Evolutionary conservation across 2,888 invertebrate genomes (phyloP), one percentile per base, ranked within the genome.

Genomic region (Hypomecis punctinalis): DNA sequence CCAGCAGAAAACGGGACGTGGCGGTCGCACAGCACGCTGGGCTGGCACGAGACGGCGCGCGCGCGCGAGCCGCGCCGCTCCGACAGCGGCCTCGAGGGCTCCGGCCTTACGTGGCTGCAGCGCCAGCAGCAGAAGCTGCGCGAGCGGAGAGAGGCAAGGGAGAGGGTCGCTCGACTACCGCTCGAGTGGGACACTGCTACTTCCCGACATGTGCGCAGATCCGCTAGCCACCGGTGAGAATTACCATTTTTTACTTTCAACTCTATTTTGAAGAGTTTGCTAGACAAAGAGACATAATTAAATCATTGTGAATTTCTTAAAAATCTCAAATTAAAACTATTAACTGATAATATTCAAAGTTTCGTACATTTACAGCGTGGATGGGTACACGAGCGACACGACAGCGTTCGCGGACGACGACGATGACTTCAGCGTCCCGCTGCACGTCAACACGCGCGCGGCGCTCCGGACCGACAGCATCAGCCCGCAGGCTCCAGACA

Each of bases 41-140:
- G 90, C 4, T 92, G 91, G 92, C 86, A 89, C 39, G 92, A 93
- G 67, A 86, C 75, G 6, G 66, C 79, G 5, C 80, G 90, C 7
- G 80, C 81, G 8, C 76, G 90, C 49, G 92, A 92, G 69, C 86
- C 90, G 0, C 81, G 91, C 7, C 82, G 91, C n/a, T 90, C 91
- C 3, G 91, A 91, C 72, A 88, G 89, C 57, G 82, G 82, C 45
- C 78, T 81, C 9, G 91, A 89, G 66, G 87, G 87, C 69, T 89
- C 93, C n/a, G 94, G 94, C 35, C 89, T 96, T 70, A 96, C 97
- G 61, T 97, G 97, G 97, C 93, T 97, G 68, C 97, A 97, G 85
- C 94, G 96, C 71, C 97, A 97, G 81, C 97, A 97, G 81, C 94
- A 96, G 83, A 97, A 97, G 83, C 93, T 97, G 51, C 94, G 96